These are phyloP conservation scores for Periophthalmus magnuspinnatus DNA, from an alignment of 2,797 vertebrate species.

Conservation along the genomic window DNA sequence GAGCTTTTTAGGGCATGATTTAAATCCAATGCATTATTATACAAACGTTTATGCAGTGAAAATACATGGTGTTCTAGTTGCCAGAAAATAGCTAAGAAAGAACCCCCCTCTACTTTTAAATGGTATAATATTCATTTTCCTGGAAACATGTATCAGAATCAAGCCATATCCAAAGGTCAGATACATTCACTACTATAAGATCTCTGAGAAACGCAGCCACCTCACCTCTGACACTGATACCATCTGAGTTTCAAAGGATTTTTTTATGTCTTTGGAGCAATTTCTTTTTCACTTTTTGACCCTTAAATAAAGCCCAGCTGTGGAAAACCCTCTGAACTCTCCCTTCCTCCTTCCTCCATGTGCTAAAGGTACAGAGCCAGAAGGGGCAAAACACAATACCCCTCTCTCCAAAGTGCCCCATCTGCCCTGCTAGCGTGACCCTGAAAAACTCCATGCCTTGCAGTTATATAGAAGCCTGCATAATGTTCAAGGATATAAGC, in stretches of 20 bases:
- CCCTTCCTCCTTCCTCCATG: slow-evolving; percentile 49
- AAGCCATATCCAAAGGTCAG: slow-evolving; percentile 15
- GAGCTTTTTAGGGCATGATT: too few species aligned
- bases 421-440: slow-evolving; percentile 45
- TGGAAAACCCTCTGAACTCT: slow-evolving; percentile 63
- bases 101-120: too few species aligned
- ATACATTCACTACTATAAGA: slow-evolving; percentile 15
- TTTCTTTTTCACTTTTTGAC: slow-evolving; percentile 73
- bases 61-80: too few species aligned
- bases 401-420: slow-evolving; percentile 20
- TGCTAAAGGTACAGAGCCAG: slow-evolving; percentile 59
- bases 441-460: slow-evolving; percentile 43
- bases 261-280: slow-evolving; percentile 64
- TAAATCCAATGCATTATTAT: too few species aligned
- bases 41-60: too few species aligned
- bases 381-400: slow-evolving; percentile 45
- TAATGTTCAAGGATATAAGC: slow-evolving; percentile 59
- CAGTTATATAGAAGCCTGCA: slow-evolving; percentile 59
- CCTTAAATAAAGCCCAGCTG: slow-evolving; percentile 78
- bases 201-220: slow-evolving; percentile 34
- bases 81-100: too few species aligned
- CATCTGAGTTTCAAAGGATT: slow-evolving; percentile 73
- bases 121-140: background rate
- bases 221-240: slow-evolving; percentile 61
- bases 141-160: slow-evolving; percentile 22